phyloP scores from a whole-genome alignment of 2,888 invertebrate species.

The Xestia rhomboidea region DNA sequence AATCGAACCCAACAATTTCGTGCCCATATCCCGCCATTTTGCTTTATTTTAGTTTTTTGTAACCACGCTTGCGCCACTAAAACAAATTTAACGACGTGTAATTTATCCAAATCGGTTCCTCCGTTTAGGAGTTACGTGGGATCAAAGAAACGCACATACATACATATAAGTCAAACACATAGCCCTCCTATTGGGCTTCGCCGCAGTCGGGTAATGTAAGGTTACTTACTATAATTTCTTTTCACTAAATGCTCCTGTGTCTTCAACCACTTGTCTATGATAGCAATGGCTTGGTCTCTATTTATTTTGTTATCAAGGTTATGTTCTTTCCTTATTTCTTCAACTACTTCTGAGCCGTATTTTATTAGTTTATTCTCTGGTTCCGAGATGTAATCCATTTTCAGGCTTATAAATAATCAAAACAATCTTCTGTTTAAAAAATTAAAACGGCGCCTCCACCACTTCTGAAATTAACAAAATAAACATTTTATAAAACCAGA shows the following conservation, averaged over 20 bases:
- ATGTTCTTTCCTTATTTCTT: slow-evolving; percentile 45
- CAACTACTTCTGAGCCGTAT: slow-evolving; percentile 40
- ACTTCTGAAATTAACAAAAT: slow-evolving; percentile 7
- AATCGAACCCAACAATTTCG: no score
- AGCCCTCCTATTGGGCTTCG: background rate
- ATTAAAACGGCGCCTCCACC: no score
- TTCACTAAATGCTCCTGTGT: slow-evolving; percentile 65
- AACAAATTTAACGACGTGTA: no score
- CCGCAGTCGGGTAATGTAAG: background rate
- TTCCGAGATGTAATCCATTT: slow-evolving; percentile 49
- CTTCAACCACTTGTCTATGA: slow-evolving; percentile 66
- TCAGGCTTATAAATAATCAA: no score
- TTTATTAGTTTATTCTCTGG: slow-evolving; percentile 48
- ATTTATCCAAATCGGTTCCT: no score
- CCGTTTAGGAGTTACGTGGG: no score
- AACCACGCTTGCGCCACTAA: no score
- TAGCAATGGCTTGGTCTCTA: slow-evolving; percentile 51
- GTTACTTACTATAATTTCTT: slow-evolving; percentile 63
- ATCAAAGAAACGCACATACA: no score
- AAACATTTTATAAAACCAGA: background rate
- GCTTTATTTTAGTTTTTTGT: no score
- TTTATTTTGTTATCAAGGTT: slow-evolving; percentile 46
- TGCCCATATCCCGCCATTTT: no score
- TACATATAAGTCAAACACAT: background rate
- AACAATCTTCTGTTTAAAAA: background rate